Evolutionary conservation across 2,113 vertebrate species (phyloP), one percentile per base, ranked within the genome.

Genomic region (Nycticebus coucang): DNA sequence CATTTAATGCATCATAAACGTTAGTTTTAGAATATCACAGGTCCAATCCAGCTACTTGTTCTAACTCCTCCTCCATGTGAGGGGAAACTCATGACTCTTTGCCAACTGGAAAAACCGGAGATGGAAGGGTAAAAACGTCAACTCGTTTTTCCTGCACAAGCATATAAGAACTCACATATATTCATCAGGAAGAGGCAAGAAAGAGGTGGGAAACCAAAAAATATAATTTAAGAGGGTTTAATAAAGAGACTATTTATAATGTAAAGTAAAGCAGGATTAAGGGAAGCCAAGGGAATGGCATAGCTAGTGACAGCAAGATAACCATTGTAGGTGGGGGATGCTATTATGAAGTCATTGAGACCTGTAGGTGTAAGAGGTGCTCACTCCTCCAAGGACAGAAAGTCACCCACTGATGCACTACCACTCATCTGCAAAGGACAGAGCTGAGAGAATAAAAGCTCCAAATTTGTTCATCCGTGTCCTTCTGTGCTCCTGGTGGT

Each of bases 101-200:
- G 24, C 4, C 64, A 0, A 21, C 19, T 35, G 5, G 15, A 71
- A 4, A 30, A 11, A 18, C 2, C 77, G 0, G 30, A 66, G 7
- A 26, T 45, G 19, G 35, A 89, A 6, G 33, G 60, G 4, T 0
- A 85, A 18, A 80, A 7, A 57, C 6, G 0, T 62, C 83, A 72
- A 83, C 4, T 55, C 21, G 1, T 87, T 84, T 85, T 83, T 84
- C 11, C 5, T 69, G 5, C 18, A 75, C 28, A 75, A 24, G 26
- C 64, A 19, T 62, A 33, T 50, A 74, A 55, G 37, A 79, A 45
- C 19, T 69, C 28, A 37, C 0, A 55, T 33, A 5, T 24, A 37
- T 80, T 62, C 1, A 0, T 77, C 15, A 87, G 18, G 28, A 18
- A 82, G 22, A 78, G 35, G 41, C 18, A 33, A 82, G 2, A 85